Evolutionary conservation across 2,797 vertebrate species (phyloP).

Genomic region (Podarcis siculus): DNA sequence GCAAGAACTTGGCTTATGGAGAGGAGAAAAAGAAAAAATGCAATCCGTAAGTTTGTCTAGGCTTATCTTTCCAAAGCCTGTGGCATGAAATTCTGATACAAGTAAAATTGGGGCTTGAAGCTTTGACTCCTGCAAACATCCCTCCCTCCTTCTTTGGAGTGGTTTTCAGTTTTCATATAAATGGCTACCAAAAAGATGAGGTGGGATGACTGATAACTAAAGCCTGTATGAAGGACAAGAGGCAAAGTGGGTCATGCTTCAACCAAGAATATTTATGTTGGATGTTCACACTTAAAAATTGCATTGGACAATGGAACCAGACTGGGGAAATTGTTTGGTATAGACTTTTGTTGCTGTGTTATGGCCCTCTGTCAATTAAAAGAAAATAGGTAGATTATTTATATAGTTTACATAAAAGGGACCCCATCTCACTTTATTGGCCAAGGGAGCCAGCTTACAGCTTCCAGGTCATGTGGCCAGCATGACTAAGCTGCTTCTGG

Average conservation of each 20-base stretch:
- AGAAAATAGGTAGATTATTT: not conserved
- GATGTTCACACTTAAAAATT: not conserved
- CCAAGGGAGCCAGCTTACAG: no score
- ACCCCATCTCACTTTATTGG: no score
- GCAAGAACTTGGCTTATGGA: conserved; percentile 84
- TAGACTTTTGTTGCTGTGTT: not conserved
- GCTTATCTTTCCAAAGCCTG: not conserved
- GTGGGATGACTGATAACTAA: not conserved
- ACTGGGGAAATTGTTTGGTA: not conserved
- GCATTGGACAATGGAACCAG: not conserved
- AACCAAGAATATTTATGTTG: not conserved
- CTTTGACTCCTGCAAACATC: not conserved
- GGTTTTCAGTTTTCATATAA: not conserved
- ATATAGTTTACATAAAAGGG: no score
- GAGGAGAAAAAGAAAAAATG: conserved; percentile 87
- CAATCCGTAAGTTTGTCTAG: conserved; percentile 85
- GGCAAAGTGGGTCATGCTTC: not conserved
- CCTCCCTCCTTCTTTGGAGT: not conserved
- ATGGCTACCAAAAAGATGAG: not conserved
- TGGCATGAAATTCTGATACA: not conserved
- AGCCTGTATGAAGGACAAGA: not conserved
- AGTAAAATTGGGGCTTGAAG: not conserved
- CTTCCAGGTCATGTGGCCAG: no score
- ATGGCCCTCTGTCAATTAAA: not conserved
- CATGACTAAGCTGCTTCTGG: no score